Base-by-base conservation (phyloP, 1,140 invertebrate genomes). In the Zeugodacus cucurbitae region DNA sequence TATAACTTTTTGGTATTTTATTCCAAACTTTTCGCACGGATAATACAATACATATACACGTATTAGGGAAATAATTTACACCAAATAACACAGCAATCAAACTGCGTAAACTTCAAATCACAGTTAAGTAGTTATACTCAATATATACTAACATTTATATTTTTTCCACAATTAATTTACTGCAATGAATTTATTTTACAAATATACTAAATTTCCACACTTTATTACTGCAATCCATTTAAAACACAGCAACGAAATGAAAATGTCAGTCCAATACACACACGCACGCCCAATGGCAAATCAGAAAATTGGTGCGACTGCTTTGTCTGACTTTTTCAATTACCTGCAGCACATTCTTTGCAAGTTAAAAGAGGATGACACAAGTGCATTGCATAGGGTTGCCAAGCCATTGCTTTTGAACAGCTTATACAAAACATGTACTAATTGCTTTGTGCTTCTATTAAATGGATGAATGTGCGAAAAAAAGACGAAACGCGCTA, bases 181-280 rank as follows among this genome's bases (percentile, higher is more conserved):
- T 26, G 44, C 41, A 7, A 48, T 8, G 26, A 48, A 29, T 82
- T 48, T n/a, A 29, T 20, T n/a, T n/a, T n/a, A n/a, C n/a, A n/a
- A 54, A 54, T 41, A 26, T 34, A 82, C 41, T 29, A 48, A 48
- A 82, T 37, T n/a, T 48, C 4, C 74, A 48, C 37, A 82, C 74
- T 74, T 37, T 74, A 20, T 74, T 67, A 17, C 10, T 74, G 32
- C 37, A 22, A 34, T 74, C 34, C 41, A 20, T n/a, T 74, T 26
- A 82, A 74, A 48, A 82, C 74, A n/a, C 74, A 82, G 41, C 74
- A 48, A 82, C 22, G 41, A 48, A 82, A 82, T 82, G 37, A 82
- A 82, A 54, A 82, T 82, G n/a, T 41, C 26, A 82, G 41, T 54
- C 41, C 3, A 48, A 82, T 82, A 82, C 74, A 82, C 74, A 82